These are phyloP conservation scores for Heliconius melpomene DNA, from an alignment of 1,140 invertebrate species.

Conservation along the genomic window DNA sequence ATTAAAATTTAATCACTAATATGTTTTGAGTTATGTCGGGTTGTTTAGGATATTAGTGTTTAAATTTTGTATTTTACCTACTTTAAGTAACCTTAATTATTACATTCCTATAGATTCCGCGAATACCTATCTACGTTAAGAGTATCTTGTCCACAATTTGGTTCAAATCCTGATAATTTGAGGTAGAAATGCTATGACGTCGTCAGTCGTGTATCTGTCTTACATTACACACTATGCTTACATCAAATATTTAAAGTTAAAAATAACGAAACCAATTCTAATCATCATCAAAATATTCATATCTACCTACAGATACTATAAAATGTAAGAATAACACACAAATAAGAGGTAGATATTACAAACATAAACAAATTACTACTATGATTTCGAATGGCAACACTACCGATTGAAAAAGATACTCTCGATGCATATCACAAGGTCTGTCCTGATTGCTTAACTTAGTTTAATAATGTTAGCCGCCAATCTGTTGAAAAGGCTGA, in stretches of 20 bases:
- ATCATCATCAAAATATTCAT: constrained; percentile 2
- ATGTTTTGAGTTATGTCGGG: constrained; percentile 5
- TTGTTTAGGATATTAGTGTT: constrained; percentile 33
- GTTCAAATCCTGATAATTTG: constrained; percentile 23
- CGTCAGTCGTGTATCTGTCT: constrained; percentile 15
- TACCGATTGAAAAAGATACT: constrained; percentile 64
- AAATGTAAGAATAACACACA: background rate
- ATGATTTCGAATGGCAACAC: constrained; percentile 17
- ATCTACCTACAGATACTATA: constrained; percentile 11
- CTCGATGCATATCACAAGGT: constrained; percentile 46
- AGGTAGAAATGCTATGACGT: constrained; percentile 29
- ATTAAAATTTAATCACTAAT: constrained; percentile 51
- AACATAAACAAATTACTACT: constrained; percentile 11
- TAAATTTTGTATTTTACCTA: constrained; percentile 38
- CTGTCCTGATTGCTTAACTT: constrained; percentile 41
- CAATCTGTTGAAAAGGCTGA: constrained; percentile 58
- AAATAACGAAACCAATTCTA: background rate
- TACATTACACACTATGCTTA: constrained; percentile 8
- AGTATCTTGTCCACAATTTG: constrained; percentile 51
- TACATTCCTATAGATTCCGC: constrained; percentile 34
- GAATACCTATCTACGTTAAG: constrained; percentile 48
- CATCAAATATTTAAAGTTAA: background rate
- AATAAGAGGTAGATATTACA: constrained; percentile 1
- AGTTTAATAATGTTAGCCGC: constrained; percentile 64
- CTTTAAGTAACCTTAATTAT: constrained; percentile 36